Base-by-base conservation (phyloP, 1,140 invertebrate genomes). In the Pachyrhynchus sulphureomaculatus region DNA sequence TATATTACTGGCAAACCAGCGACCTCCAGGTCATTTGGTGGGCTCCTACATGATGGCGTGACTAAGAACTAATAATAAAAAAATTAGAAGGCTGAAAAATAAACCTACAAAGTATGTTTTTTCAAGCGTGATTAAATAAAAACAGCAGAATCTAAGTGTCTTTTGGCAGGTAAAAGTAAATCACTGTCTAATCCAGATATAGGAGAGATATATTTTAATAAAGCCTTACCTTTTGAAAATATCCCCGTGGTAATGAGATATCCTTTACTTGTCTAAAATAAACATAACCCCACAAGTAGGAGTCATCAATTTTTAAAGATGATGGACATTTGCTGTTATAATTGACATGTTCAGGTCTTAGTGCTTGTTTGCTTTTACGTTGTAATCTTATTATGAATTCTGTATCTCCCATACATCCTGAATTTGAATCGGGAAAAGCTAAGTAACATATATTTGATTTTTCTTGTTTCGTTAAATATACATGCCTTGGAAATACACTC, bases 181-280 rank as follows among this genome's bases (percentile, higher is more conserved):
- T n/a, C n/a, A n/a, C n/a, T n/a, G n/a, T n/a, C n/a, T n/a, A n/a
- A n/a, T n/a, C n/a, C n/a, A n/a, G n/a, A n/a, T n/a, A n/a, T n/a
- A n/a, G n/a, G n/a, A n/a, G n/a, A n/a, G n/a, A n/a, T n/a, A n/a
- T n/a, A n/a, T n/a, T n/a, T n/a, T n/a, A n/a, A n/a, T n/a, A n/a
- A n/a, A n/a, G 26, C 8, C 45, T 67, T 76, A 92, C 90, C 82
- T 99, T 99, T 80, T 99, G 97, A 80, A 98, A 99, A 79, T 99
- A 99, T 51, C 97, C 97, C 72, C 97, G 84, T 32, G 95, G 90
- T 67, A 99, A 81, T 37, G 89, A 86, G 17, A 90, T 83, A 80
- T 99, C 96, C 77, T 96, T 96, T 21, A 96, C 95, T 84, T 98
- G 96, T 64, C 97, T 84, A 78, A 99, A 99, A 79, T 98, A 98